Evolutionary conservation across 2,888 invertebrate species (phyloP).

Genomic region (Tanytarsus gracilentus): DNA sequence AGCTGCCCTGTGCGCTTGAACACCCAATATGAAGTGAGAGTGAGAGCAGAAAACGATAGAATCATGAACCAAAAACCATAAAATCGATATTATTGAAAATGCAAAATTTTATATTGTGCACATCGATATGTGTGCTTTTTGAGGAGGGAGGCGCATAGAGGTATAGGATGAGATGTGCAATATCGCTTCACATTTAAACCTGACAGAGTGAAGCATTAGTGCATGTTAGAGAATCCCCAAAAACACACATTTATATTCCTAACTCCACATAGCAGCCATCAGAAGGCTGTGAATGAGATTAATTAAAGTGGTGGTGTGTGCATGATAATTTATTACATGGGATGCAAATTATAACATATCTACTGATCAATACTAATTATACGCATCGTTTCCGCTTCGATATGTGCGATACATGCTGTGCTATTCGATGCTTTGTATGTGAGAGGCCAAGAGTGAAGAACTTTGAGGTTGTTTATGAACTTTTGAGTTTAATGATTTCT

Average conservation of each 20-base stretch:
- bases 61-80: constrained; percentile 7
- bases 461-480: no score
- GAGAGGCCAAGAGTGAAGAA: no score
- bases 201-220: background rate
- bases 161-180: background rate
- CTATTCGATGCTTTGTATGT: no score
- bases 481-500: no score
- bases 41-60: background rate
- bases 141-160: background rate
- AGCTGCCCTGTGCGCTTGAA: background rate
- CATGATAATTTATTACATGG: constrained; percentile 13
- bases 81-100: constrained; percentile 9
- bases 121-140: background rate
- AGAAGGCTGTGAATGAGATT: no score
- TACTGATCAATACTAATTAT: constrained; percentile 20
- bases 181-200: background rate
- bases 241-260: no score
- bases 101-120: background rate
- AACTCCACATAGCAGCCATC: no score
- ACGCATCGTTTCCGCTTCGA: constrained; percentile 6
- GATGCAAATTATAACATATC: constrained; percentile 20
- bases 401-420: no score
- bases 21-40: background rate
- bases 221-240: no score
- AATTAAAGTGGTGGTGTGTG: constrained; percentile 3